A percentile compares a stretch with the other conserved stretches of the same genome.
Conservation (phyloP, 2,797 vertebrate genomes). For the Schizopygopsis pylzovi region DNA sequence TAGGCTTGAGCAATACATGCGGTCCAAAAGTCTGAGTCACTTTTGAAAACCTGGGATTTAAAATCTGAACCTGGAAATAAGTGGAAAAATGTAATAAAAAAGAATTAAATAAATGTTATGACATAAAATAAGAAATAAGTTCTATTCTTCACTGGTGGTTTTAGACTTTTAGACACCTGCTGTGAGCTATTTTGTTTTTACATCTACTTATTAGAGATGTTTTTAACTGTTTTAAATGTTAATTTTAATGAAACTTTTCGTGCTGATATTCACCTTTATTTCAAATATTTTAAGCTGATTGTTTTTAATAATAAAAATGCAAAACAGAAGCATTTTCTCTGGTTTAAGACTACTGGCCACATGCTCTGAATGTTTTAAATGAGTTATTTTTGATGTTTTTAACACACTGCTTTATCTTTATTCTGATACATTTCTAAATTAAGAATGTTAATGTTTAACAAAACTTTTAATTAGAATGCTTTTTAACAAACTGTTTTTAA, state of each 20-base stretch:
- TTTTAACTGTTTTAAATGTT: not conserved
- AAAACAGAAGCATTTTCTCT: not conserved
- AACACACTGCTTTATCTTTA: not conserved
- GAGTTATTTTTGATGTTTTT: not conserved
- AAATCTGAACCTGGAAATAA: not conserved
- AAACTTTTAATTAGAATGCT: not conserved
- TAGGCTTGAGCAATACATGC: slow-evolving; percentile 26
- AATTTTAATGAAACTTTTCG: not conserved
- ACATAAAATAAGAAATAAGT: not conserved
- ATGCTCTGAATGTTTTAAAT: not conserved
- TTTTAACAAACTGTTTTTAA: not conserved
- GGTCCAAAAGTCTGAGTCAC: not conserved
- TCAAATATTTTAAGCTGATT: not conserved
- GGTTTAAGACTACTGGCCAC: not conserved
- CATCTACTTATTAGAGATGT: not conserved
- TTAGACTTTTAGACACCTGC: not conserved
- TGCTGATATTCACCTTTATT: not conserved
- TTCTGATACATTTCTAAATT: not conserved
- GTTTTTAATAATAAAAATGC: not conserved
- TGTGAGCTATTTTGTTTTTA: not conserved
- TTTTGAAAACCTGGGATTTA: not conserved
- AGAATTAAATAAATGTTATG: not conserved
- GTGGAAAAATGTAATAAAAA: too few relatives aligned
- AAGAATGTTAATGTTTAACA: not conserved
- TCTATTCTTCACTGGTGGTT: not conserved